phyloP scores from a whole-genome alignment of 2,888 invertebrate genomes.

The Erebia epiphron region DNA sequence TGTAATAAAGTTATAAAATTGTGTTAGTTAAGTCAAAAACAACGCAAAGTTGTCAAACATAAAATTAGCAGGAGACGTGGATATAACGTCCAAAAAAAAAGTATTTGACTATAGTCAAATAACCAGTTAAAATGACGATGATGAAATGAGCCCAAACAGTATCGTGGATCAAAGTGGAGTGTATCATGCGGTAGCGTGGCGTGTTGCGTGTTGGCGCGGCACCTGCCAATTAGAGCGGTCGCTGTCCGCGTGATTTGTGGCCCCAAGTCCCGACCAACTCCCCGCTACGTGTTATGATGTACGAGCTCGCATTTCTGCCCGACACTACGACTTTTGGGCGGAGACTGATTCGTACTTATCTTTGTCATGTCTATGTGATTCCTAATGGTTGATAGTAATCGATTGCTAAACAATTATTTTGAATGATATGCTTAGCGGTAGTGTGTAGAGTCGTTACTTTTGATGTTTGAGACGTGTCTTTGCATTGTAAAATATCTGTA shows the following conservation, averaged over 20 bases:
- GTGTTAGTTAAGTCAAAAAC: too few species aligned
- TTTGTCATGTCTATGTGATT: slow-evolving; percentile 8
- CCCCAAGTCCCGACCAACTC: neutral
- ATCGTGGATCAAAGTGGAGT: neutral
- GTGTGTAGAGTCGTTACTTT: neutral
- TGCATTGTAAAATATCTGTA: neutral
- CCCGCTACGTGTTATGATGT: slow-evolving; percentile 1
- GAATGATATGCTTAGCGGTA: neutral
- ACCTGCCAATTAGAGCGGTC: slow-evolving; percentile 18
- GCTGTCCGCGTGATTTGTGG: slow-evolving; percentile 19
- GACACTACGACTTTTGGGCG: neutral
- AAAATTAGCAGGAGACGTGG: too few species aligned
- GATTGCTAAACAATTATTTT: slow-evolving; percentile 16
- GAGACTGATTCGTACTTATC: neutral
- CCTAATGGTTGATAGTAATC: slow-evolving; percentile 1
- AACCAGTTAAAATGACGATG: too few species aligned
- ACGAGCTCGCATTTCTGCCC: slow-evolving; percentile 8
- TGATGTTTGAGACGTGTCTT: neutral
- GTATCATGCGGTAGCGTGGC: slow-evolving; percentile 1
- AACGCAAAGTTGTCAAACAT: too few species aligned
- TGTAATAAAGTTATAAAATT: too few species aligned
- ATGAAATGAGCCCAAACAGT: neutral
- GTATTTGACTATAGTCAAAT: too few species aligned
- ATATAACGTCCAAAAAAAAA: too few species aligned
- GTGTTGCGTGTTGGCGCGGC: neutral